Evolutionary conservation across 2,113 vertebrate genomes (phyloP).

Genomic region (Dipodomys stephensi): DNA sequence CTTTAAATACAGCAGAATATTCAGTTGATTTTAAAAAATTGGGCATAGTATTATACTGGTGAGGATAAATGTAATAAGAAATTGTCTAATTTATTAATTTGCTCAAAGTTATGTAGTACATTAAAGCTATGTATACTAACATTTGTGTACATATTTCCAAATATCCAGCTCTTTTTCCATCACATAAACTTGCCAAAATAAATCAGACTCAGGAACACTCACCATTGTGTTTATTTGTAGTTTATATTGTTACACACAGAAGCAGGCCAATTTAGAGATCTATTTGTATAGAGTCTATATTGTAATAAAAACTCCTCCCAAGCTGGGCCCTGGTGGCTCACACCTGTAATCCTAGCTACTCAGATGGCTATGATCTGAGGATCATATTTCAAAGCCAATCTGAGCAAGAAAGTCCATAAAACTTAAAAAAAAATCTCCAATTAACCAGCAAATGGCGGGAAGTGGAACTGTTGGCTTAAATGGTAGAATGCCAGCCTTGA

Average conservation of each 20-base stretch:
- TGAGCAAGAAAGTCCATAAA: too few relatives aligned
- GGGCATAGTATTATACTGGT: not conserved
- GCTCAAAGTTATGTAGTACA: not conserved
- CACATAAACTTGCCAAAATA: not conserved
- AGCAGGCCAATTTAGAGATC: not conserved
- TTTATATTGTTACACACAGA: not conserved
- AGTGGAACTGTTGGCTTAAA: too few relatives aligned
- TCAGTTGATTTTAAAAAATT: not conserved
- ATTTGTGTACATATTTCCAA: not conserved
- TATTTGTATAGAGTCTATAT: not conserved
- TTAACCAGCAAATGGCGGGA: too few relatives aligned
- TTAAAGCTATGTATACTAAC: not conserved
- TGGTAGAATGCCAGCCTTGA: too few relatives aligned
- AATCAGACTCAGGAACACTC: not conserved
- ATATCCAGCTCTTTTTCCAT: not conserved
- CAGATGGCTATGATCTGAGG: too few relatives aligned
- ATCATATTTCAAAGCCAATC: too few relatives aligned
- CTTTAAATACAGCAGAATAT: not conserved
- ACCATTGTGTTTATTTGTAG: conserved; percentile 12
- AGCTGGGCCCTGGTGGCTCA: too few relatives aligned
- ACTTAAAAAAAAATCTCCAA: too few relatives aligned
- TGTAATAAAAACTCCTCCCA: not conserved
- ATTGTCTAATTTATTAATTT: not conserved
- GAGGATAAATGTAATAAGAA: conserved; percentile 39
- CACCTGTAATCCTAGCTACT: too few relatives aligned